A percentile compares a stretch with the other conserved stretches of the same genome.
phyloP scores from a whole-genome alignment of 2,113 vertebrate species.

The Casuarius casuarius region DNA sequence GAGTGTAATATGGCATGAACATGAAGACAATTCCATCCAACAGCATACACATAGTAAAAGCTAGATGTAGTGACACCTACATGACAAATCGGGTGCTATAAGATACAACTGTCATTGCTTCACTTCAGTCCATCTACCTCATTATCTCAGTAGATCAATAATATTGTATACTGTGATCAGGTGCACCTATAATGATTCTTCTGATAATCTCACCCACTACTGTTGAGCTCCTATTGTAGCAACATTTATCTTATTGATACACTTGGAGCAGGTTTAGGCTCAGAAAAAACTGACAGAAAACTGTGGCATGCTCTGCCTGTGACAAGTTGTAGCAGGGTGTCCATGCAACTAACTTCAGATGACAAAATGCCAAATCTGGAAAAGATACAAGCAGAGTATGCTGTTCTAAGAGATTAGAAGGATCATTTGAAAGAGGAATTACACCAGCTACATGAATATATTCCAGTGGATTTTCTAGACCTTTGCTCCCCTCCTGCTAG shows the following conservation, averaged over 20 bases:
- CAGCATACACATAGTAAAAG: background rate
- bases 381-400: background rate
- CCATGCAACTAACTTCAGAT: background rate
- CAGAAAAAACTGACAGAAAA: background rate
- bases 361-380: background rate
- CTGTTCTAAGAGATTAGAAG: background rate
- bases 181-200: background rate
- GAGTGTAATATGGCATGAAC: background rate
- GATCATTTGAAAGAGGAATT: background rate
- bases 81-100: background rate
- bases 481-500: background rate
- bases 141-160: background rate
- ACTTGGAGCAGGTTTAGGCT: background rate
- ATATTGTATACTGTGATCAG: background rate
- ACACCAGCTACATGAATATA: background rate
- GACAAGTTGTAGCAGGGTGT: background rate
- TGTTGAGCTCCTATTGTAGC: background rate
- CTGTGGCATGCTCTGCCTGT: background rate
- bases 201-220: background rate
- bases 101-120: background rate
- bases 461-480: background rate
- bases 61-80: background rate
- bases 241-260: background rate
- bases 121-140: background rate
- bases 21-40: background rate